Conservation (phyloP, 1,140 invertebrate species). For the Cyclargus thomasi region DNA sequence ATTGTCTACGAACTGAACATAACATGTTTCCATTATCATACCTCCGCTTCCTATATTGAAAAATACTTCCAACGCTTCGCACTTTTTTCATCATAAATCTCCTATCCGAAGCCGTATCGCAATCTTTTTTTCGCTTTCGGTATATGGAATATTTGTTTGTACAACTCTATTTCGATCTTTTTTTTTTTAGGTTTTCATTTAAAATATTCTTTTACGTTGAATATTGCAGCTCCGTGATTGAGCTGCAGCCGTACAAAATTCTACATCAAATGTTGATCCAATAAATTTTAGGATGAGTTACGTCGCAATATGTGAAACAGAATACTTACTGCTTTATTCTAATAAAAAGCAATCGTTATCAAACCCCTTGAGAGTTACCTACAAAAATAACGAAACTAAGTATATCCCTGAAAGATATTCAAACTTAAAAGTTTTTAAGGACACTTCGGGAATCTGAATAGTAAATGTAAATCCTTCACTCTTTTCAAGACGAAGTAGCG, state of each 20-base stretch:
- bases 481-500: no score
- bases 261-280: not conserved
- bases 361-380: no score
- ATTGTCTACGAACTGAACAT: conserved; percentile 30
- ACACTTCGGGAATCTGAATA: no score
- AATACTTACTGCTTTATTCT: no score
- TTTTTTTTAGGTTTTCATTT: conserved; percentile 13
- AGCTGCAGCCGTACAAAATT: not conserved
- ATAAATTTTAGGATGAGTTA: not conserved
- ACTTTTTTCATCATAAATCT: conserved; percentile 32
- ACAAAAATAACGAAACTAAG: no score
- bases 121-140: conserved; percentile 13
- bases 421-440: no score
- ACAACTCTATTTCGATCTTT: conserved; percentile 5
- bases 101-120: conserved; percentile 30
- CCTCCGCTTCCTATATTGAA: conserved; percentile 49
- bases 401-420: no score
- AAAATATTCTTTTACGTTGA: conserved; percentile 10
- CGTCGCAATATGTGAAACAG: no score
- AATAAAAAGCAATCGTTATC: no score
- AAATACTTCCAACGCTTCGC: conserved; percentile 38
- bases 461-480: no score
- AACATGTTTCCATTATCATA: conserved; percentile 60
- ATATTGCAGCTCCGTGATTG: not conserved
- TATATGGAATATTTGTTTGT: conserved; percentile 18